Evolutionary conservation across 1,140 invertebrate genomes (phyloP), one percentile per base, ranked within the genome.

Genomic region (Leptinotarsa undecemlineata): DNA sequence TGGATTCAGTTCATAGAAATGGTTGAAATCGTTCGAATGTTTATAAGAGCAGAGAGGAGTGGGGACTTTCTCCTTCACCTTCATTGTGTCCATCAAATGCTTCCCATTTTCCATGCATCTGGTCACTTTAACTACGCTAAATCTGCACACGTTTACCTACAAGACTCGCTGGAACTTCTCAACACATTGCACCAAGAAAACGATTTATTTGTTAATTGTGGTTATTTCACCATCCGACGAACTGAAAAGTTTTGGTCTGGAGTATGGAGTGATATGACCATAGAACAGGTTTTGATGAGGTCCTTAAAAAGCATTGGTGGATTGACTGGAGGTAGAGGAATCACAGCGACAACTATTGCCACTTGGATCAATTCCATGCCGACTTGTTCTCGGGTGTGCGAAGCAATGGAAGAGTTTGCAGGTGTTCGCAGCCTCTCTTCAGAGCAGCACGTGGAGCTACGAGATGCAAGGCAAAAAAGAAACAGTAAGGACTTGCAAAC

Each of bases 261-360:
- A 26, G 77, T 85, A 17, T 85, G 81, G 74, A 72, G 80, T 8
- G 84, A 86, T 78, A 80, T 83, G 80, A 82, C 81, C 0, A 85
- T 85, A 60, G 85, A 85, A 72, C 84, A 86, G 71, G 75, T 72
- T 47, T 71, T 85, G 1, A 85, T 82, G 82, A 47, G 72, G 68
- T 74, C 75, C 20, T 78, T 82, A 76, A 79, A 82, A 68, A 57
- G 8, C 21, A 48, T 51, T 48, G 68, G 67, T 42, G 67, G 72
- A 23, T 67, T 73, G 20, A 73, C 72, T n/a, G 15, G 47, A 57
- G 74, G 68, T n/a, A 63, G 68, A 71, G 47, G 68, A n/a, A 64
- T 71, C 26, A 26, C 26, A 26, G 26, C 26, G 26, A 26, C 26
- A 26, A 26, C 66, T 14, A 48, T 69, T n/a, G 26, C 66, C 14